Conservation (phyloP, 2,888 invertebrate species). For the Melipona bicolor region DNA sequence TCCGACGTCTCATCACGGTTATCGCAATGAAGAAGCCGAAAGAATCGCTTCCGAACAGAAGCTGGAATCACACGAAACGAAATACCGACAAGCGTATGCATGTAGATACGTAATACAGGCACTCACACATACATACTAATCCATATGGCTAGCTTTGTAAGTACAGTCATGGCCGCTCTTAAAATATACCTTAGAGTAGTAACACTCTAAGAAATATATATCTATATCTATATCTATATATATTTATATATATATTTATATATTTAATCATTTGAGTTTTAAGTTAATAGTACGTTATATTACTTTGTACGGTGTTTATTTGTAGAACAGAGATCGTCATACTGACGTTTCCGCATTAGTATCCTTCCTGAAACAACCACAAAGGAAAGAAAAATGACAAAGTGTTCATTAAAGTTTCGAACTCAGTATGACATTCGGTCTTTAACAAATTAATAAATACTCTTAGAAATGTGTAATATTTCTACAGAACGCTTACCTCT, state of each 20-base stretch:
- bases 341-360: conserved; percentile 84
- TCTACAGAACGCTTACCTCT: conserved; percentile 76
- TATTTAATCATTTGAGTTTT: conserved; percentile 66
- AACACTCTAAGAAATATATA: conserved; percentile 57
- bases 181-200: conserved; percentile 74
- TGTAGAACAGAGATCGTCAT: conserved; percentile 77
- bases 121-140: conserved; percentile 83
- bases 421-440: neutral
- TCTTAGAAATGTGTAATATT: neutral
- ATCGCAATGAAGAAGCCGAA: conserved; percentile 38
- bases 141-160: conserved; percentile 82
- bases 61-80: conserved; percentile 62
- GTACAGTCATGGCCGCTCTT: conserved; percentile 83
- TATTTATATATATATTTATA: conserved; percentile 29
- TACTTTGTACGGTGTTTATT: conserved; percentile 83
- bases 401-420: neutral
- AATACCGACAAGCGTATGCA: conserved; percentile 67
- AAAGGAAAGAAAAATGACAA: conserved; percentile 43
- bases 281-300: conserved; percentile 78
- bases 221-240: conserved; percentile 40
- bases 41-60: conserved; percentile 47
- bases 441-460: neutral
- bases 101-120: conserved; percentile 79
- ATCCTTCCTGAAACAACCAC: conserved; percentile 82
- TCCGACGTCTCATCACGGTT: conserved; percentile 64